These are phyloP conservation scores for Meriones unguiculatus DNA, from an alignment of 2,113 vertebrate species.

Conservation along the genomic window DNA sequence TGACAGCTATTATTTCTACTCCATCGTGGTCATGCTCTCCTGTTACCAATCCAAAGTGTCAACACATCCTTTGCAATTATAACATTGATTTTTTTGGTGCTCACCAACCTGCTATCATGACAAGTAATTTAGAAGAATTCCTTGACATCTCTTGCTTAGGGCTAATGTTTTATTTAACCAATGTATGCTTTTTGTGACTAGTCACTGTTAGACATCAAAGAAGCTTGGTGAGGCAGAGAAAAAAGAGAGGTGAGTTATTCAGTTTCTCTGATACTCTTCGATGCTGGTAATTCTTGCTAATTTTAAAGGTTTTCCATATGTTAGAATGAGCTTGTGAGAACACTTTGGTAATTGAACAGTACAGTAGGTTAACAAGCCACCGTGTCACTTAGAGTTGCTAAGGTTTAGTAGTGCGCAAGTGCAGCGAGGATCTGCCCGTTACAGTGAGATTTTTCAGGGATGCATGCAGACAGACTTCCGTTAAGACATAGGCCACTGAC, in stretches of 20 bases:
- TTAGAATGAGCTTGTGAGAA: constrained; percentile 18
- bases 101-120: not conserved
- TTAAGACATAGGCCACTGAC: not conserved
- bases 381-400: not conserved
- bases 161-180: constrained; percentile 62
- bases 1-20: not conserved
- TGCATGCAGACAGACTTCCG: fast-evolving
- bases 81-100: not conserved
- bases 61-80: not conserved
- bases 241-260: not conserved
- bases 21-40: not conserved
- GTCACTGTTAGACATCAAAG: constrained; percentile 8
- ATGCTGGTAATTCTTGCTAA: not conserved
- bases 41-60: not conserved
- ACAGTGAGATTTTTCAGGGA: not conserved
- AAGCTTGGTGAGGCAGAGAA: not conserved
- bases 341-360: not conserved
- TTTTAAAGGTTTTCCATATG: not conserved
- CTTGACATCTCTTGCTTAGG: constrained; percentile 45
- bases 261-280: not conserved
- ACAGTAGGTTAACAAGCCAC: not conserved
- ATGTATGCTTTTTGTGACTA: not conserved
- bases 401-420: not conserved
- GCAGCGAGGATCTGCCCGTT: not conserved
- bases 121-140: constrained; percentile 46